Evolutionary conservation across 2,888 invertebrate genomes (phyloP).

Genomic region (Xylota segnis): DNA sequence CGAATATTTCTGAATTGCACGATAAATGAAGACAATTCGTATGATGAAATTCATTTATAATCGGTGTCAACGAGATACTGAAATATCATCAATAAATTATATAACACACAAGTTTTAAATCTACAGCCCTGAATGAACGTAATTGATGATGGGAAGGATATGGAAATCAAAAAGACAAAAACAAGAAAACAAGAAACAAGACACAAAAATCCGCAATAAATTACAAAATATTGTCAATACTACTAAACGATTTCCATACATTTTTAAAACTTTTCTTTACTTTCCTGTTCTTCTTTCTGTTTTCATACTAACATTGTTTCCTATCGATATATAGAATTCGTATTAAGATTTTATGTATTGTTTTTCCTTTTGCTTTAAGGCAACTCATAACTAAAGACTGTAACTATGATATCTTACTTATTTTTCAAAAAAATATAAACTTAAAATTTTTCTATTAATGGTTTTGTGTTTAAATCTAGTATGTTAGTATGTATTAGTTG

Average conservation of each 20-base stretch:
- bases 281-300: background rate
- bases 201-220: background rate
- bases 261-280: background rate
- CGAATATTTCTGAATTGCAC: no score
- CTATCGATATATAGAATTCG: constrained; percentile 13
- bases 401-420: constrained; percentile 25
- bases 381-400: constrained; percentile 38
- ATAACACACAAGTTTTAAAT: no score
- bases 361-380: constrained; percentile 14
- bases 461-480: background rate
- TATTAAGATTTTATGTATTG: background rate
- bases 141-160: no score
- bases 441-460: background rate
- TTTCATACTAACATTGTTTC: constrained; percentile 15
- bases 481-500: no score
- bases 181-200: background rate
- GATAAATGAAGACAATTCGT: no score
- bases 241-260: background rate
- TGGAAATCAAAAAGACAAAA: background rate
- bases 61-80: no score
- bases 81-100: no score
- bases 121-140: no score
- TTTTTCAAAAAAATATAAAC: constrained; percentile 15
- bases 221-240: background rate
- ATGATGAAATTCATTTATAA: no score